Evolutionary conservation across 2,113 vertebrate genomes (phyloP), one percentile per base, ranked within the genome.

Genomic region (Aldabrachelys gigantea): DNA sequence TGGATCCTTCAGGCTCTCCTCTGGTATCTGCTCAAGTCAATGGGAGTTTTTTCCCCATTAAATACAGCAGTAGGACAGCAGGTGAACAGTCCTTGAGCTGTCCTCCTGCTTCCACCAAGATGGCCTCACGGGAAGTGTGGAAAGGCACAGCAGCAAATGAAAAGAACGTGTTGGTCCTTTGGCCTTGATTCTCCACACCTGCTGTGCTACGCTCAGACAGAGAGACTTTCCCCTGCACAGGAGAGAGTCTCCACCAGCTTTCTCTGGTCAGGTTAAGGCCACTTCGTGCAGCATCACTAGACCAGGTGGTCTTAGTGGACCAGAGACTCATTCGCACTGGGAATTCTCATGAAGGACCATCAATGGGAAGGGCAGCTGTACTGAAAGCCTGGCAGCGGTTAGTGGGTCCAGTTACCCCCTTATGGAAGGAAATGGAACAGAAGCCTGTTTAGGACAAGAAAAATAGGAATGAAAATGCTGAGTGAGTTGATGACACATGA

Each of bases 341-440:
- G 35, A 52, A 56, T 25, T 49, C 27, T 49, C 25, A 50, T 4
- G 4, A 83, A 90, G 91, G 22, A 5, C 5, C 72, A n/a, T 29
- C 82, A 85, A 25, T 31, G 84, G 10, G 14, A 65, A 91, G 86
- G 16, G n/a, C 27, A 86, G 25, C 14, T 52, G 27, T 19, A 82
- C 4, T 6, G 44, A 1, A 90, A 84, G 22, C 57, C 25, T 0
- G 1, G 78, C 2, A 5, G 27, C 25, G 17, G 29, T 56, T 76
- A 87, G 75, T 5, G 10, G 31, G 35, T 8, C 27, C 52, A 85
- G 38, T 53, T 17, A 57, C n/a, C 57, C 5, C 65, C 25, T 56
- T 31, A 19, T 49, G 79, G 35, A 80, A 56, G 4, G 2, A 31
- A 89, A 50, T 0, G 0, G 21, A 83, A 21, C 3, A 1, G 38